These are phyloP conservation scores for Eurois occulta DNA, from an alignment of 2,888 invertebrate species.

Conservation along the genomic window DNA sequence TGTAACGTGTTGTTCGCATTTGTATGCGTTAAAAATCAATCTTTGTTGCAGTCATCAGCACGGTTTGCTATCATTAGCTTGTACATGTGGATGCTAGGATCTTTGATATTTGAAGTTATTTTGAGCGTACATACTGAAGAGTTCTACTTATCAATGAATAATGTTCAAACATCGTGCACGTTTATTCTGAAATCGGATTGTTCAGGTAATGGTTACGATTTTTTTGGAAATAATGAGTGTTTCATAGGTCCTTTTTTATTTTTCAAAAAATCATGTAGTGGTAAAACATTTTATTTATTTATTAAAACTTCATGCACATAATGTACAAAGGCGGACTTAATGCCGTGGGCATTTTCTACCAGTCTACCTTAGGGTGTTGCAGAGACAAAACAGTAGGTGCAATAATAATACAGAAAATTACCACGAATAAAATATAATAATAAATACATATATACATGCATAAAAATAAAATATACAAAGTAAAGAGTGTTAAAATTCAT, in stretches of 20 bases:
- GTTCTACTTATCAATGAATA: slow-evolving; percentile 4
- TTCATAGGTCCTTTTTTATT: background rate
- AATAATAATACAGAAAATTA: too few relatives aligned
- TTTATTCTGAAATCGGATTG: slow-evolving; percentile 12
- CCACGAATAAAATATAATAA: too few relatives aligned
- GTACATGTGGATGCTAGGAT: background rate
- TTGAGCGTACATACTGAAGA: slow-evolving; percentile 5
- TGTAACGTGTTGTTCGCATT: background rate
- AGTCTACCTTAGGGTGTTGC: too few relatives aligned
- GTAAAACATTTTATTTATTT: too few relatives aligned
- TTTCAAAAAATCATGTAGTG: too few relatives aligned
- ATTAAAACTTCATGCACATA: too few relatives aligned
- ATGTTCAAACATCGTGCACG: background rate
- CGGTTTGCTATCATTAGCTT: background rate
- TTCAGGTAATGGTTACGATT: slow-evolving; percentile 10
- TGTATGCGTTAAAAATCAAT: background rate
- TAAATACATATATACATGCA: too few relatives aligned
- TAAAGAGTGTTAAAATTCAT: too few relatives aligned
- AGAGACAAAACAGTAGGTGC: too few relatives aligned
- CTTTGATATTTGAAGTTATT: background rate
- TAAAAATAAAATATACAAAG: too few relatives aligned
- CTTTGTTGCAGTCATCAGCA: background rate
- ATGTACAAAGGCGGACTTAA: too few relatives aligned
- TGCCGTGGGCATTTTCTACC: too few relatives aligned
- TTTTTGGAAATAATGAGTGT: background rate